Conservation (phyloP, 2,888 invertebrate species). For the Parnassius apollo region DNA sequence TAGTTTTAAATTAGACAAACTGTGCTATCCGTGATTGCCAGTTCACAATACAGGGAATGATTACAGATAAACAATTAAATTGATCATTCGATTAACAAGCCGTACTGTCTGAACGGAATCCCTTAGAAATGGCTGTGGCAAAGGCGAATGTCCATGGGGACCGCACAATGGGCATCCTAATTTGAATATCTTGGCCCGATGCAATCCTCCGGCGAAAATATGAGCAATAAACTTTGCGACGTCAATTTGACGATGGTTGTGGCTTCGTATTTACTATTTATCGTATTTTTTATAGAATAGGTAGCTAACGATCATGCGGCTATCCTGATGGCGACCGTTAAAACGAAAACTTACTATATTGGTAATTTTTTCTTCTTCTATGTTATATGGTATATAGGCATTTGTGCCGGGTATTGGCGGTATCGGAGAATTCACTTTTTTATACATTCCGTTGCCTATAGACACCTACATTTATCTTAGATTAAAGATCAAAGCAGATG, state of each 20-base stretch:
- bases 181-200: conserved; percentile 74
- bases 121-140: conserved; percentile 40
- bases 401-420: no score
- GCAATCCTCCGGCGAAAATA: conserved; percentile 71
- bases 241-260: conserved; percentile 50
- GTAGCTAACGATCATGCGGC: no score
- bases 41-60: background rate
- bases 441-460: no score
- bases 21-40: background rate
- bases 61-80: conserved; percentile 1
- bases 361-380: no score
- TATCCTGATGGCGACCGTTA: no score
- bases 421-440: no score
- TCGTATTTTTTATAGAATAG: background rate
- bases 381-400: no score
- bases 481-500: no score
- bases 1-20: background rate
- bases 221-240: conserved; percentile 63
- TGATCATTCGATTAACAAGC: conserved; percentile 22
- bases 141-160: conserved; percentile 29
- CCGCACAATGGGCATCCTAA: conserved; percentile 72
- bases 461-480: no score
- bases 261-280: background rate
- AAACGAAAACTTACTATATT: no score
- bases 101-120: conserved; percentile 1